Conservation (phyloP, 2,797 vertebrate genomes). For the Girardinus metallicus region DNA sequence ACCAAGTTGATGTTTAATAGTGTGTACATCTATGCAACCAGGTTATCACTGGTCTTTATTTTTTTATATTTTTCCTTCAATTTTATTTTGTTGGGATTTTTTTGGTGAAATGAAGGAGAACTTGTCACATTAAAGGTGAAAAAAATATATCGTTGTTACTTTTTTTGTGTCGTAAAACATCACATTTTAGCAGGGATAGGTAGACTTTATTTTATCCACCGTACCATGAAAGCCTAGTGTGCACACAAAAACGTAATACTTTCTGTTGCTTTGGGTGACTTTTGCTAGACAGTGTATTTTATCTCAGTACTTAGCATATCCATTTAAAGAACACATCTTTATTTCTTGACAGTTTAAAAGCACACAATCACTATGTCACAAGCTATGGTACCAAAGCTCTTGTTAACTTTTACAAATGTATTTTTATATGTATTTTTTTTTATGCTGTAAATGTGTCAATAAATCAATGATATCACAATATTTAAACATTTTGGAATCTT, state of each 20-base stretch:
- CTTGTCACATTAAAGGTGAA: neutral
- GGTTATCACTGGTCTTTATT: neutral
- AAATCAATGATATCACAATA: conserved; percentile 70
- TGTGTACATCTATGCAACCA: neutral
- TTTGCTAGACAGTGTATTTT: conserved; percentile 33
- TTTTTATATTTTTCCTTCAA: neutral
- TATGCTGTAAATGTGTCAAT: conserved; percentile 78
- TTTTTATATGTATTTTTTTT: conserved; percentile 80
- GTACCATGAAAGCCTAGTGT: conserved; percentile 21
- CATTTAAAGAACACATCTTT: conserved; percentile 36
- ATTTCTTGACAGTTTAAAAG: conserved; percentile 56
- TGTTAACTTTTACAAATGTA: conserved; percentile 82
- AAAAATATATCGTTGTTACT: neutral
- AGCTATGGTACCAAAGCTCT: conserved; percentile 85
- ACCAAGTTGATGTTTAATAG: neutral
- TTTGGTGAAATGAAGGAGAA: neutral
- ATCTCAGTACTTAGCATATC: conserved; percentile 27
- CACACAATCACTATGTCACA: conserved; percentile 76
- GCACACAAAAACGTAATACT: conserved; percentile 23
- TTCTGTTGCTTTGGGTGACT: conserved; percentile 44
- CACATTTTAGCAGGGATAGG: neutral
- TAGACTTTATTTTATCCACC: neutral
- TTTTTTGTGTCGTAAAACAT: neutral
- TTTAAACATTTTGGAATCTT: conserved; percentile 2
- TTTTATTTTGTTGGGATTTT: neutral